Conservation (phyloP, 2,113 vertebrate genomes). For the Archilochus colubris region DNA sequence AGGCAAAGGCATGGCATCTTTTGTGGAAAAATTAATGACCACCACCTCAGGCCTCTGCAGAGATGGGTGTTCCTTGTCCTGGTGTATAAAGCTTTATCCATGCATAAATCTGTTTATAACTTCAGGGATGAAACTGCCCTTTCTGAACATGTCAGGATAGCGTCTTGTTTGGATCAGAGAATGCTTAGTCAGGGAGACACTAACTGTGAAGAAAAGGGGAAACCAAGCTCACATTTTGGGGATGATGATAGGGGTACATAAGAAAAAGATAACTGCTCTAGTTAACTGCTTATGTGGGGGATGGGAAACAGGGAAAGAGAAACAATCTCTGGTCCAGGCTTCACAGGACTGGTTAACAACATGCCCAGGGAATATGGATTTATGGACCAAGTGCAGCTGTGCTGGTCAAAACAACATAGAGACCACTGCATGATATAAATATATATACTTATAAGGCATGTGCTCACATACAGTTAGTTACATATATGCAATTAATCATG, state of each 20-base stretch:
- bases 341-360: not conserved
- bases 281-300: not conserved
- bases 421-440: not conserved
- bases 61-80: not conserved
- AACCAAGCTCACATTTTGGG: not conserved
- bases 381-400: not conserved
- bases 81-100: not conserved
- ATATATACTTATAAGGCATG: not conserved
- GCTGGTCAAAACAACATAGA: not conserved
- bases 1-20: not conserved
- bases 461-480: not conserved
- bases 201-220: not conserved
- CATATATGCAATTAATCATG: not conserved
- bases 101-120: not conserved
- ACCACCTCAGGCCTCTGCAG: not conserved
- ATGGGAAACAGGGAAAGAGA: not conserved
- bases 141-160: not conserved
- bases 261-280: not conserved
- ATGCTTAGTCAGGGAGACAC: not conserved
- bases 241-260: not conserved
- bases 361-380: not conserved
- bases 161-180: not conserved
- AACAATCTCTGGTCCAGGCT: not conserved
- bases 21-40: slow-evolving; percentile 6
- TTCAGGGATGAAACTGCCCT: not conserved